Evolutionary conservation across 2,113 vertebrate species (phyloP).

Genomic region (Amblyopsis rosae): DNA sequence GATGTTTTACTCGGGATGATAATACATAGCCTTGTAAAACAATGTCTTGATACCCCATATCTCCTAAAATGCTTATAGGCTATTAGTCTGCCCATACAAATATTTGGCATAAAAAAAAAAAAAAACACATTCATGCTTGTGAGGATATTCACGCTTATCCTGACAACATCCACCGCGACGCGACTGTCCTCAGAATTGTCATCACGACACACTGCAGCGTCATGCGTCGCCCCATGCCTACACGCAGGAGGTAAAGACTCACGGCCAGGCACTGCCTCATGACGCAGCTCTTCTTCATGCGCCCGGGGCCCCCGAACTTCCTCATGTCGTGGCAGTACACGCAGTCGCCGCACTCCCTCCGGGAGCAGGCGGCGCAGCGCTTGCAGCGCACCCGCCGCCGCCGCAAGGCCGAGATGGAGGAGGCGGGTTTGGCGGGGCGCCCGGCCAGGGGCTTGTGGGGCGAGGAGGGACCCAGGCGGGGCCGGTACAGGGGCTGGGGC

Average conservation of each 20-base stretch:
- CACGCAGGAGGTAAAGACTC: constrained; percentile 62
- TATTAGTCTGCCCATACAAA: no score
- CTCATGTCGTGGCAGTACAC: constrained; percentile 95
- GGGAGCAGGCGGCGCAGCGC: constrained; percentile 89
- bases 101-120: no score
- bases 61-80: no score
- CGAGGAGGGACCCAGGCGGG: constrained; percentile 49
- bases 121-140: no score
- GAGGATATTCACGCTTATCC: no score
- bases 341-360: constrained; percentile 91
- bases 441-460: constrained; percentile 77
- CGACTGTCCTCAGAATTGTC: no score
- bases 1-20: no score
- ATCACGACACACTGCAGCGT: no score
- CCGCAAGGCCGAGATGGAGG: constrained; percentile 85
- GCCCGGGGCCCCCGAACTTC: constrained; percentile 92
- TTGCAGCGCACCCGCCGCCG: constrained; percentile 90
- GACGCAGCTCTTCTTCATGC: constrained; percentile 93
- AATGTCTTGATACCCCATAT: no score
- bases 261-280: constrained; percentile 90
- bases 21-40: no score
- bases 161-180: no score
- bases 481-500: constrained; percentile 64
- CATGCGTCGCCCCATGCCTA: background rate
- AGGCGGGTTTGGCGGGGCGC: constrained; percentile 74